Base-by-base conservation (phyloP, 2,113 vertebrate genomes). In the Panthera leo region DNA sequence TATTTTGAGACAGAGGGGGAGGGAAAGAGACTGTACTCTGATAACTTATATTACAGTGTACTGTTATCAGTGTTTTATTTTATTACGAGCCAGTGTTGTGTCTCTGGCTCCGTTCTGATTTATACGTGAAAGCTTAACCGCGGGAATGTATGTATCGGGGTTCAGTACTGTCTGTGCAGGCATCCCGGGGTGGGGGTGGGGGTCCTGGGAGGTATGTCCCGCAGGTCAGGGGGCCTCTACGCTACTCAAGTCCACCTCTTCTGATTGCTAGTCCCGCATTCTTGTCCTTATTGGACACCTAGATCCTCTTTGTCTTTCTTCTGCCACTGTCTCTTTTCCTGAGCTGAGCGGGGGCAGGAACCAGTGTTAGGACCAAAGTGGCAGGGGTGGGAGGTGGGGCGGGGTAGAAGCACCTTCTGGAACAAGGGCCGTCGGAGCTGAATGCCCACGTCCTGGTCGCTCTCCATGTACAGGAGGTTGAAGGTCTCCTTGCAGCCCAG, bases 401-500 rank as follows among this genome's bases (percentile, higher is more conserved):
- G 45, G 79, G n/a, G 23, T 12, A 45, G 48, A 36, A 89, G 85
- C 70, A 99, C 99, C 99, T 99, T 99, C 82, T 92, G 98, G 98
- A 99, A 99, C 63, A 99, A 94, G 0, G 97, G 98, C 78, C 98
- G 98, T 15, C 98, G 99, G 91, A 99, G 99, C 97, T 99, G 99
- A 97, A 99, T 98, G 76, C 99, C 99, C 0, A 99, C 98, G 10
- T 99, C 99, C 95, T 98, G 98, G 84, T 99, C 98, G 0, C 99
- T 99, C 88, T 99, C 99, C 99, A 99, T 99, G 97, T 98, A 99
- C 51, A 98, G 98, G 51, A 99, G 99, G 89, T 99, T 99, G 98
- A 99, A 99, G 68, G 99, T 99, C 97, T 99, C 99, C 93, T 99
- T 99, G 98, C 99, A 99, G 97, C 98, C 98, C 58, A 98, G 98